These are phyloP conservation scores for Trachythela sp. DNA, from an alignment of 64 coral and sea anemone genomes.

Conservation along the genomic window DNA sequence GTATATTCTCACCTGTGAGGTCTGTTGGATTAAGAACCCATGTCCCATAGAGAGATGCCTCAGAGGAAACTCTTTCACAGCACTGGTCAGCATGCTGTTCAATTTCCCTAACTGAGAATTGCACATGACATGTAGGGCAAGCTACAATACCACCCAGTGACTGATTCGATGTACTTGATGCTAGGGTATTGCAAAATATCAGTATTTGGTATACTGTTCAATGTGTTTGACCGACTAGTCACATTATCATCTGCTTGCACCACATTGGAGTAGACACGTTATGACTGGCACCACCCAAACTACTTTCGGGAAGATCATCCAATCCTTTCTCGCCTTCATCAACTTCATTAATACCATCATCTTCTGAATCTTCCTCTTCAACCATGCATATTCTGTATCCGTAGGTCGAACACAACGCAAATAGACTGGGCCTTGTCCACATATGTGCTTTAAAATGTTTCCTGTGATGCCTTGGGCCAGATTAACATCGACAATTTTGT, in stretches of 20 bases:
- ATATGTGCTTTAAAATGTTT: conserved; percentile 50
- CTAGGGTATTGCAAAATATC: neutral
- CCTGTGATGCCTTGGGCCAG: conserved; percentile 15
- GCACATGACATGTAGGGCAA: conserved; percentile 45
- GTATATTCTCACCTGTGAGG: conserved; percentile 1
- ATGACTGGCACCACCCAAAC: neutral
- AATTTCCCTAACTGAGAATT: conserved; percentile 36
- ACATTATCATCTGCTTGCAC: neutral
- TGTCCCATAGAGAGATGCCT: conserved; percentile 11
- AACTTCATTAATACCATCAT: neutral
- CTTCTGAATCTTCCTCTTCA: conserved; percentile 31
- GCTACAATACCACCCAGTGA: neutral
- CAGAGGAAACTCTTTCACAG: conserved; percentile 16
- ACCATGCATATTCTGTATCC: conserved; percentile 43
- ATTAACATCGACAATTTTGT: conserved; percentile 35
- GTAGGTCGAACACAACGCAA: neutral
- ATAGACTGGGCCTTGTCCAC: conserved; percentile 56
- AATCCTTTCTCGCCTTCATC: neutral
- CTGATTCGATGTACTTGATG: neutral
- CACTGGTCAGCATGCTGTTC: conserved; percentile 46
- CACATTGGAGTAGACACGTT: neutral
- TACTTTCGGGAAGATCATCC: neutral
- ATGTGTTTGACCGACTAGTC: neutral
- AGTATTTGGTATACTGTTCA: neutral
- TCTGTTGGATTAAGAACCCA: neutral